Evolutionary conservation across 1,140 invertebrate species (phyloP), one percentile per base, ranked within the genome.

Genomic region (Drosophila navojoa): DNA sequence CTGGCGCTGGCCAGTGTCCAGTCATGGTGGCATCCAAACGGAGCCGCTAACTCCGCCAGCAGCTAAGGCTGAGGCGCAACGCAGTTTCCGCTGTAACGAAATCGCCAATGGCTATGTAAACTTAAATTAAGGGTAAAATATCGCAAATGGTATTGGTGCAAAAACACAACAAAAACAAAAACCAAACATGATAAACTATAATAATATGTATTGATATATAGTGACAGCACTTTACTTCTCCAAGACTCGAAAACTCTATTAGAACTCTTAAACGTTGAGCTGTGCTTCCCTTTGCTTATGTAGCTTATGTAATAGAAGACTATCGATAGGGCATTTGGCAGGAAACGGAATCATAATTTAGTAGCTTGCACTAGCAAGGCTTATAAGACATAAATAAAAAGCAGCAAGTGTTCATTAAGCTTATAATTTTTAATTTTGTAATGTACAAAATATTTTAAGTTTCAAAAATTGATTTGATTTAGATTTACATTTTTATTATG

Each of bases 121-220:
- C 87, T 91, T 84, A 78, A 89, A 84, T 85, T 91, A 91, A 91
- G 90, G 90, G 90, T 91, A 91, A 91, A 91, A 91, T 91, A 91
- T 91, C 90, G 90, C 78, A 91, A 89, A 91, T 84, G 81, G 90
- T 91, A 91, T 91, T 91, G 90, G 90, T 91, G 90, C 79, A 77
- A 89, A 69, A 89, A 69, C 75, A 61, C 42, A 76, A 22, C 19
- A 76, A 52, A 61, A 58, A 32, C 22, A 50, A 68, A 80, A 49
- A 69, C 68, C 58, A 59, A 59, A 59, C 25, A 45, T 4, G 16
- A 59, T 27, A 4, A 38, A 38, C 35, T 38, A 38, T 3, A 38
- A 35, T 35, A 38, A 38, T 11, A 11, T 13, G 11, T 38, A 38
- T 13, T 38, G 35, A 38, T 32, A 0, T 1, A 32, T 32, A 38